phyloP scores from a whole-genome alignment of 1,140 invertebrate genomes.

The Drosophila malerkotliana region DNA sequence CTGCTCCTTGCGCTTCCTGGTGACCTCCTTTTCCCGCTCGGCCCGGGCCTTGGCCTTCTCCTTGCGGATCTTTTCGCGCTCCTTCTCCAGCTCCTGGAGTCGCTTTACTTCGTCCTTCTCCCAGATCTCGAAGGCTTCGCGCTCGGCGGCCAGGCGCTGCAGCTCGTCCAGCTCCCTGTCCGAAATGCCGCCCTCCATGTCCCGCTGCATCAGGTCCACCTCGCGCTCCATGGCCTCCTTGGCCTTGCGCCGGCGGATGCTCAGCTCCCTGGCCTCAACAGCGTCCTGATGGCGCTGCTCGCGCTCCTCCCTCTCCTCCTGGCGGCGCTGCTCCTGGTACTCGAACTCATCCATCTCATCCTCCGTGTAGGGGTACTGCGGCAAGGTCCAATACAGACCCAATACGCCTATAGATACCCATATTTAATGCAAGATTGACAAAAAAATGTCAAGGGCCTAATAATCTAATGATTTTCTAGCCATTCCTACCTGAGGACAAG shows the following conservation, averaged over 20 bases:
- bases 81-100: slow-evolving; percentile 49
- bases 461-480: too few species aligned
- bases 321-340: slow-evolving; percentile 48
- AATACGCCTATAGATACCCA: not conserved
- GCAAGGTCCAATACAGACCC: slow-evolving; percentile 12
- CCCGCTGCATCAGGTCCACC: slow-evolving; percentile 66
- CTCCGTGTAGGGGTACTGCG: slow-evolving; percentile 64
- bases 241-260: slow-evolving; percentile 53
- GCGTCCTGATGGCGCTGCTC: slow-evolving; percentile 50
- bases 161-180: slow-evolving; percentile 55
- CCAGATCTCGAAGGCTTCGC: slow-evolving; percentile 56
- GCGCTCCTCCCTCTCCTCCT: slow-evolving; percentile 46
- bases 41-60: slow-evolving; percentile 44
- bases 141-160: slow-evolving; percentile 35
- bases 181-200: slow-evolving; percentile 51
- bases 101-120: slow-evolving; percentile 63
- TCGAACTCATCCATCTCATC: slow-evolving; percentile 61
- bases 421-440: not conserved
- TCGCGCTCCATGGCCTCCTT: slow-evolving; percentile 63
- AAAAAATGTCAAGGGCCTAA: not conserved
- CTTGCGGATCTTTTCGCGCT: slow-evolving; percentile 37
- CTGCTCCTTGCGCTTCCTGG: slow-evolving; percentile 11
- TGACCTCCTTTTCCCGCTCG: slow-evolving; percentile 26
- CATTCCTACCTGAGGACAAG: slow-evolving; percentile 5
- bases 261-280: slow-evolving; percentile 47